Evolutionary conservation across 2,888 invertebrate genomes (phyloP).

Genomic region (Yponomeuta sedellus): DNA sequence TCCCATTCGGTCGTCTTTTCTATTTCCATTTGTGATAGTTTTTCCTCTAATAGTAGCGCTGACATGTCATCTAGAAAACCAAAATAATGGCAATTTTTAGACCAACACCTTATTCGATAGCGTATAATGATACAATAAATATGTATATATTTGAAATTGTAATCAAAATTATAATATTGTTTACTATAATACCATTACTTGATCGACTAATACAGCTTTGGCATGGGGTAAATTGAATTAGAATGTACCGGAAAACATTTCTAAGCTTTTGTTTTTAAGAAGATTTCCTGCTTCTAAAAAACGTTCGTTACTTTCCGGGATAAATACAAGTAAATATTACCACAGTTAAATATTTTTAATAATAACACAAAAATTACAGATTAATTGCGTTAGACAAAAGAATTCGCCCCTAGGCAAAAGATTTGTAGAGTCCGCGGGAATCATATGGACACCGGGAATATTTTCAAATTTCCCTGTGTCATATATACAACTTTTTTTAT

Average conservation of each 20-base stretch:
- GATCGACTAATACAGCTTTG: neutral
- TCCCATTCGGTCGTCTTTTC: conserved; percentile 80
- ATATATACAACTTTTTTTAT: no score
- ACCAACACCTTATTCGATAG: neutral
- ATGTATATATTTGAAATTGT: neutral
- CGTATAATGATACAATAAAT: neutral
- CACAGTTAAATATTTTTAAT: no score
- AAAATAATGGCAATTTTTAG: conserved; percentile 2
- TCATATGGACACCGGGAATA: no score
- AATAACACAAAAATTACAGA: no score
- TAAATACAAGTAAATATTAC: no score
- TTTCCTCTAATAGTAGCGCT: conserved; percentile 75
- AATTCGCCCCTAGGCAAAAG: no score
- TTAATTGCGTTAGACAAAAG: no score
- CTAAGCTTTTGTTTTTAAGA: no score
- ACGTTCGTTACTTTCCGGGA: no score
- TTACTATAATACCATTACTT: neutral
- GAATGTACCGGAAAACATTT: neutral
- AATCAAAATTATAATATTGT: neutral
- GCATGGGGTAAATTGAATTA: neutral
- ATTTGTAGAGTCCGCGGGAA: no score
- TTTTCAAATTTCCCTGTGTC: no score
- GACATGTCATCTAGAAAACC: conserved; percentile 77
- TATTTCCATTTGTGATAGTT: conserved; percentile 78
- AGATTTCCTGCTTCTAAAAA: no score